Base-by-base conservation (phyloP, 2,797 vertebrate genomes). In the Rhadinocentrus ornatus region DNA sequence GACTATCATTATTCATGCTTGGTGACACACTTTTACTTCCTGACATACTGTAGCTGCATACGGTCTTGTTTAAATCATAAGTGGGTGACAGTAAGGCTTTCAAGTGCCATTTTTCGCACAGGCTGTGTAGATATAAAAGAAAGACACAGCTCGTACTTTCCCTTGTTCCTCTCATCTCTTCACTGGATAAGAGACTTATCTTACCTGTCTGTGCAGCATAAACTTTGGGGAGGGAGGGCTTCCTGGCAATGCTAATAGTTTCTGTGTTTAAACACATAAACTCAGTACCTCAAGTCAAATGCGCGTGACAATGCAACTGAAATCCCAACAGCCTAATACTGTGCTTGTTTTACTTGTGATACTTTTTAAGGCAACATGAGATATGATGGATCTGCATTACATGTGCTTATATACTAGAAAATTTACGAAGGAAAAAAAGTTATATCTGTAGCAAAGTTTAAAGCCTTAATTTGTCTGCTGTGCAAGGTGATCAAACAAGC, bases 131-230 rank as follows among this genome's bases (percentile, higher is more conserved):
- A 88, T 80, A 80, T 84, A 84, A 80, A 81, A 75, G 81, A 79
- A 77, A 80, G 74, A 72, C 74, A 57, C 65, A 61, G 76, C 75
- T 55, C 77, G 72, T 59, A 66, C 60, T 75, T 72, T 72, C 77
- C 75, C 37, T 53, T 18, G 2, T 66, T 83, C 54, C 72, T 86
- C 82, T 69, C 75, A 80, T 80, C 81, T 83, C 68, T 72, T 79
- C 56, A 72, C 69, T 62, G 86, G 84, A 89, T 82, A 85, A 70
- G 82, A 83, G 80, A 83, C 85, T 86, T 81, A 70, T 66, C 75
- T 77, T 61, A 32, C 29, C 76, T 73, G 57, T 81, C 70, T 84
- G 57, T 57, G 44, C 68, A n/a, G 60, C 60, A 48, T 66, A 82
- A 77, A 89, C 82, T 84, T 75, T 58, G 16, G 6, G 44, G 8